Evolutionary conservation across 2,888 invertebrate species (phyloP).

Genomic region (Strigamia crassipes): DNA sequence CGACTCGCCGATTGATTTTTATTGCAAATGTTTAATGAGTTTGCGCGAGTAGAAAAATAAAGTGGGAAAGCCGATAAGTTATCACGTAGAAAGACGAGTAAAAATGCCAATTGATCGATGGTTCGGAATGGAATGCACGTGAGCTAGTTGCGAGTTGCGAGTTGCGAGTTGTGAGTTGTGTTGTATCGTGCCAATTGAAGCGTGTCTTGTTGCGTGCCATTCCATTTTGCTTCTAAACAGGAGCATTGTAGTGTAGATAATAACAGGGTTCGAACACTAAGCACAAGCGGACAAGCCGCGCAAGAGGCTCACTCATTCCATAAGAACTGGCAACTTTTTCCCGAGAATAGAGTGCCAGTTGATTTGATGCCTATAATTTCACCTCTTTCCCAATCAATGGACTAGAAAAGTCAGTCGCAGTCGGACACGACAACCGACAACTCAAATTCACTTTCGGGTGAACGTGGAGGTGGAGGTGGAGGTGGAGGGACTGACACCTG

Average conservation of each 20-base stretch:
- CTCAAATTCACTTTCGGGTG: no score
- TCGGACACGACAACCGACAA: background rate
- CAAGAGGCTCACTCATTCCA: background rate
- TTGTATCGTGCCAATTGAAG: background rate
- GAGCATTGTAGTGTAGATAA: background rate
- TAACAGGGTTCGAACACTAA: background rate
- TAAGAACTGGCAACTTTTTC: background rate
- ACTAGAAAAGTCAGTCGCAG: background rate
- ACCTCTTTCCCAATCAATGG: background rate
- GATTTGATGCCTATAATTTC: background rate
- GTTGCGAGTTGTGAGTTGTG: background rate
- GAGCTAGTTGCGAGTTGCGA: background rate
- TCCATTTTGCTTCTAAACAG: background rate
- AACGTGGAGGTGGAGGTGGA: no score
- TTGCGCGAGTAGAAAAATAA: no score
- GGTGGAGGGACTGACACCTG: no score
- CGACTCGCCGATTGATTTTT: no score
- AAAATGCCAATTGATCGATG: no score
- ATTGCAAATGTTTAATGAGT: no score
- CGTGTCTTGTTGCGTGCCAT: background rate
- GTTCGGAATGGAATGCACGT: no score
- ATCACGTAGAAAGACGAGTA: no score
- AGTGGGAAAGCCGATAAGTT: no score
- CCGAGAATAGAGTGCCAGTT: background rate
- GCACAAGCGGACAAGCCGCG: background rate